phyloP scores from a whole-genome alignment of 2,113 vertebrate species.

The Callocephalon fimbriatum region DNA sequence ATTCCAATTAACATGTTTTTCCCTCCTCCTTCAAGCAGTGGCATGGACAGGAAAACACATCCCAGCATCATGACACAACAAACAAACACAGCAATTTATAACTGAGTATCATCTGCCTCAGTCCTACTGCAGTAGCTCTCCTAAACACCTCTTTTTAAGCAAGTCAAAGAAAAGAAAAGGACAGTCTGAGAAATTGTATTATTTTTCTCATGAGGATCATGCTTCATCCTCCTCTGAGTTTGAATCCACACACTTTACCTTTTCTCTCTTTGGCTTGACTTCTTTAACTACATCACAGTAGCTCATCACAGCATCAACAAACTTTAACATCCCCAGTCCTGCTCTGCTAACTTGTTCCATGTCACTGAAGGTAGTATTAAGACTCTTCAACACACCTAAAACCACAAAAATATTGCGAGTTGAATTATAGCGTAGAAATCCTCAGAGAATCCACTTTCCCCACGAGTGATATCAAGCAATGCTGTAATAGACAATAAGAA shows the following conservation, averaged over 20 bases:
- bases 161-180: neutral
- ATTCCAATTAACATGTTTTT: neutral
- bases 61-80: neutral
- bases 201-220: neutral
- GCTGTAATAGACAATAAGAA: neutral
- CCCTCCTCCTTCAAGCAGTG: neutral
- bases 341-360: constrained; percentile 96
- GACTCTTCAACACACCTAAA: constrained; percentile 86
- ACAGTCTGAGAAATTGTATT: neutral
- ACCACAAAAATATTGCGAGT: neutral
- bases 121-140: neutral
- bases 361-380: constrained; percentile 87
- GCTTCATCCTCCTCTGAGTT: neutral
- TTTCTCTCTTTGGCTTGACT: constrained; percentile 94
- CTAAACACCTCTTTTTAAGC: neutral
- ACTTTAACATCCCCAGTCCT: constrained; percentile 94
- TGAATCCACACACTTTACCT: constrained; percentile 76
- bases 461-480: neutral
- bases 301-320: constrained; percentile 92
- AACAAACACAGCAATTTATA: neutral
- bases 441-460: neutral
- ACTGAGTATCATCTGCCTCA: neutral
- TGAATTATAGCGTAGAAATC: neutral
- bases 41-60: neutral
- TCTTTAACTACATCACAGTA: constrained; percentile 91